Percentiles rank a stretch among this genome's conserved stretches.
These are phyloP conservation scores for Acanthaster planci DNA, from an alignment of 35 echinoderm and acorn worm species.

Conservation along the genomic window DNA sequence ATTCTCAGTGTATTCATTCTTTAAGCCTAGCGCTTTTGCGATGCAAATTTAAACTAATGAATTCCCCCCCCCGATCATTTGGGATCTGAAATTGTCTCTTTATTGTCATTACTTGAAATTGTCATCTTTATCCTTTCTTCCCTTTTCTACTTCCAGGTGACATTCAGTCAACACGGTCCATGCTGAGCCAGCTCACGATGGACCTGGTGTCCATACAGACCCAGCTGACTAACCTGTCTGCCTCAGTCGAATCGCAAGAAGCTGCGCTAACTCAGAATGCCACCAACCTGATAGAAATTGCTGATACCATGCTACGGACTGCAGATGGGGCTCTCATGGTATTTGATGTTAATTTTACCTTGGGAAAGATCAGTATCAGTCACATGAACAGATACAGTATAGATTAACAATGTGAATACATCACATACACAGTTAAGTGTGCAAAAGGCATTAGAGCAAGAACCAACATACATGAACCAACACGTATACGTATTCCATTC, in stretches of 20 bases:
- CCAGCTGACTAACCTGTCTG: conserved; percentile 29
- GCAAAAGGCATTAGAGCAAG: no score
- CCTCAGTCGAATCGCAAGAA: background rate
- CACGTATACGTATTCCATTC: no score
- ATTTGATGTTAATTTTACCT: background rate
- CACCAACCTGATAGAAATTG: conserved; percentile 20
- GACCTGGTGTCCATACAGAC: conserved; percentile 40
- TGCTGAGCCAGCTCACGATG: conserved; percentile 41
- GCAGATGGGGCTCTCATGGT: conserved; percentile 61
- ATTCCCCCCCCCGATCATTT: no score
- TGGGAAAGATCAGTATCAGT: no score
- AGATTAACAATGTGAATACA: no score
- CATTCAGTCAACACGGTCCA: conserved; percentile 36
- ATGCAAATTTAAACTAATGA: no score
- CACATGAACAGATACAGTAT: no score
- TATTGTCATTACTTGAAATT: background rate
- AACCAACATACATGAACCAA: no score
- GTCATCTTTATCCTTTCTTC: background rate
- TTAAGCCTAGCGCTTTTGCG: no score
- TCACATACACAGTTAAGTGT: no score
- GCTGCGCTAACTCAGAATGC: conserved; percentile 22
- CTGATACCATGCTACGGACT: conserved; percentile 19
- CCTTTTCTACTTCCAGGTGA: conserved; percentile 42
- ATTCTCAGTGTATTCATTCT: no score
- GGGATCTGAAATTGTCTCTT: background rate